Evolutionary conservation across 2,797 vertebrate genomes (phyloP), one percentile per base, ranked within the genome.

Genomic region (Distichodus sexfasciatus): DNA sequence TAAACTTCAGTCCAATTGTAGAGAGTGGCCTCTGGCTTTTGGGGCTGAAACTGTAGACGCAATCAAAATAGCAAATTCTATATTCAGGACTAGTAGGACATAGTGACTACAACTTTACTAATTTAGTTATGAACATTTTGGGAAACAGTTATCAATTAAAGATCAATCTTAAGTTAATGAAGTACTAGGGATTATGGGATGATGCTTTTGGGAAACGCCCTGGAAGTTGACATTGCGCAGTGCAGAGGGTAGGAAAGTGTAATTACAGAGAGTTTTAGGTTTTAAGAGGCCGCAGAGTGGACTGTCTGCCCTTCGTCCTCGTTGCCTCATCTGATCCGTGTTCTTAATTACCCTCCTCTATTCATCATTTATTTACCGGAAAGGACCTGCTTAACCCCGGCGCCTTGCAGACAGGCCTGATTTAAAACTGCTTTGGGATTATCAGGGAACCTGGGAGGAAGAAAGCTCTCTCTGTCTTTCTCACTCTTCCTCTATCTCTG

Each of bases 331-430:
- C 84, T 77, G 79, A 82, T 85, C 78, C 81, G 77, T 80, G 80
- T 86, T 83, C 81, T 83, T 89, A 88, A 90, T 90, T 85, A 88
- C 80, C 85, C 80, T 84, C 68, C 76, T 85, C 66, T 80, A 88
- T 89, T 86, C 57, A 87, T 89, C 85, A 88, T 87, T 87, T 88
- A 90, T 85, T 86, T 88, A 79, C 84, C 76, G 72, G 68, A 71
- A 74, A 78, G 79, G 87, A 86, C 86, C 86, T 87, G 72, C 80
- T 87, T 87, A 88, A 88, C 87, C 88, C 82, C 61, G 19, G 74
- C 83, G 79, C 81, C 86, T 84, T 86, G 74, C 67, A 71, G 66
- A 54, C 58, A 73, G 79, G 76, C 77, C 73, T 48, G 54, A 86
- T 84, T 83, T 81, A 70, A 79, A 78, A 83, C 66, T 70, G n/a